Conservation (phyloP, 92 coral and sea anemone species). For the Actinostola sp. region DNA sequence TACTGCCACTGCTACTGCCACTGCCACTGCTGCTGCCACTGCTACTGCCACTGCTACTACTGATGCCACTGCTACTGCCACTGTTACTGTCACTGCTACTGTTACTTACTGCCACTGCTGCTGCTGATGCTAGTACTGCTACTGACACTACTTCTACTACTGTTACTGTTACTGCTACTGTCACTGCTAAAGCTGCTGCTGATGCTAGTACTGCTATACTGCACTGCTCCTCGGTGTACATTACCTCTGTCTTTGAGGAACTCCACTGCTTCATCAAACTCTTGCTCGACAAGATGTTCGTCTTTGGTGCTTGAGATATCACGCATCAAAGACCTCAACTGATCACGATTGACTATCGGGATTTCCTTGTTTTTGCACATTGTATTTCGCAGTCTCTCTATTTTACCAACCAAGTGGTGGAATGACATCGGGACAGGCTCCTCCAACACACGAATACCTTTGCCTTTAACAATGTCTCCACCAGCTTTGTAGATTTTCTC, state of each 20-base stretch:
- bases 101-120: too few relatives aligned
- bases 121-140: not conserved
- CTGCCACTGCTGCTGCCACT: too few relatives aligned
- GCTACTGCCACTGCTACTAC: too few relatives aligned
- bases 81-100: too few relatives aligned
- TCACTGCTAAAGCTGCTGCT: not conserved
- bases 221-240: too few relatives aligned
- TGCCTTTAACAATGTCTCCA: constrained; percentile 39
- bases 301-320: constrained; percentile 18
- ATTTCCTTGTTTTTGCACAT: constrained; percentile 31
- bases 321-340: constrained; percentile 48
- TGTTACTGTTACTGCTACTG: not conserved
- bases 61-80: too few relatives aligned
- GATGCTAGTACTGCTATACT: not conserved
- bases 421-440: constrained; percentile 63
- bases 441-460: constrained; percentile 42
- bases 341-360: constrained; percentile 55
- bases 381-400: constrained; percentile 42
- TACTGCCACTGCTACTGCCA: too few relatives aligned
- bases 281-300: constrained; percentile 28
- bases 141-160: not conserved
- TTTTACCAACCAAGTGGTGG: constrained; percentile 40
- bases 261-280: constrained; percentile 60
- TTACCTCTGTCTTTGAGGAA: constrained; percentile 75
- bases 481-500: constrained; percentile 53